Percentiles rank a stretch among this genome's conserved stretches.
These are phyloP conservation scores for Goniozus legneri DNA, from an alignment of 1,140 invertebrate species.

Conservation along the genomic window DNA sequence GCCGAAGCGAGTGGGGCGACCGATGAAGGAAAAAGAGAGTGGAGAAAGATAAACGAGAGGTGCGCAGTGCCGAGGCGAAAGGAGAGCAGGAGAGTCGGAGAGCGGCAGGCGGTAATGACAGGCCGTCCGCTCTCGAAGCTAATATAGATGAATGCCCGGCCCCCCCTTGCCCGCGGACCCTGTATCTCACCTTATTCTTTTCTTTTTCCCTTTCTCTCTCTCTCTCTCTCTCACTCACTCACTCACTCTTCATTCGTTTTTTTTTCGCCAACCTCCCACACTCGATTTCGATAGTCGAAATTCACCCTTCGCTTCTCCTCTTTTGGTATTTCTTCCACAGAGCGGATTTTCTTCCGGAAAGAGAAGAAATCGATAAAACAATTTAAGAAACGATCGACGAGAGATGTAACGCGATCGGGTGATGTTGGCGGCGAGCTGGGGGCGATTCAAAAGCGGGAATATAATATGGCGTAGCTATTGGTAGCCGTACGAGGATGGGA, in stretches of 20 bases:
- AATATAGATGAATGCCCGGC: conserved; percentile 57
- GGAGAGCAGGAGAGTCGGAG: conserved; percentile 26
- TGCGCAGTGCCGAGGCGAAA: conserved; percentile 21
- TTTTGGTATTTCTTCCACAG: too few relatives aligned
- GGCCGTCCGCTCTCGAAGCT: conserved; percentile 55
- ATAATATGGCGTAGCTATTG: background rate
- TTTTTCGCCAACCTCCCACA: background rate
- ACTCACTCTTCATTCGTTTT: background rate
- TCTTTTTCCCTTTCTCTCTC: conserved; percentile 13
- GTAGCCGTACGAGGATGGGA: conserved; percentile 16
- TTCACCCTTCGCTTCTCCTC: background rate
- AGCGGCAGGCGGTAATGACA: conserved; percentile 56
- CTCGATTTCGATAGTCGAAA: too few relatives aligned
- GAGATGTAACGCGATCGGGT: conserved; percentile 11
- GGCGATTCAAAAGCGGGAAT: background rate
- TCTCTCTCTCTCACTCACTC: conserved; percentile 18
- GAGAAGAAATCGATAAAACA: too few relatives aligned
- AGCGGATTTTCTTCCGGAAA: too few relatives aligned
- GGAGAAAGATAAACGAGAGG: background rate
- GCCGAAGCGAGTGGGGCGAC: background rate
- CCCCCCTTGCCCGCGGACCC: conserved; percentile 47
- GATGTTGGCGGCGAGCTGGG: background rate
- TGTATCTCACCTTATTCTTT: background rate
- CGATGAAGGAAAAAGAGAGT: background rate
- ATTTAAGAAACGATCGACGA: too few relatives aligned